Evolutionary conservation across 2,797 vertebrate species (phyloP).

Genomic region (Epinephelus coioides): DNA sequence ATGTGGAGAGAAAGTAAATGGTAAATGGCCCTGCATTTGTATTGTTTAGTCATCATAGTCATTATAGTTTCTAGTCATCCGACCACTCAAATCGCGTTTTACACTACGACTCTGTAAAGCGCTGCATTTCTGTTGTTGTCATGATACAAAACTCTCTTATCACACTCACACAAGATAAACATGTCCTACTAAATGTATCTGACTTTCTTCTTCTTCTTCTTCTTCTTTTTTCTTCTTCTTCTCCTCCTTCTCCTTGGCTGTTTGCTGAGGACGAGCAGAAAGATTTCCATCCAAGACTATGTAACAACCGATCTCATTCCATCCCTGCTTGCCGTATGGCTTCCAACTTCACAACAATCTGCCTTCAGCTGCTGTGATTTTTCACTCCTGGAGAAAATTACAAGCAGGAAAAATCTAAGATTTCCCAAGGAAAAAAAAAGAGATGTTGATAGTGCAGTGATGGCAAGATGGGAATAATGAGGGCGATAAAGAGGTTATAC

Average conservation of each 20-base stretch:
- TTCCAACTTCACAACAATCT: constrained; percentile 10
- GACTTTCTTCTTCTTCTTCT: constrained; percentile 23
- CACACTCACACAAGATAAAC: constrained; percentile 52
- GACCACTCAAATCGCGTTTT: too few relatives aligned
- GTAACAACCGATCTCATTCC: constrained; percentile 36
- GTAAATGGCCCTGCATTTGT: too few relatives aligned
- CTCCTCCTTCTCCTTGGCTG: constrained; percentile 1
- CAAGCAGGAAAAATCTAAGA: constrained; percentile 19
- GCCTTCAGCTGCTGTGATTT: constrained; percentile 31
- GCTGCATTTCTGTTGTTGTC: constrained; percentile 33
- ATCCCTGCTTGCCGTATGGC: neutral
- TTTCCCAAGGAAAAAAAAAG: constrained; percentile 23
- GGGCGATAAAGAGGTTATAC: constrained; percentile 74
- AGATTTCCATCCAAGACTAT: constrained; percentile 42
- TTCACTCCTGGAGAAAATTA: constrained; percentile 38
- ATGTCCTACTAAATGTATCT: constrained; percentile 31
- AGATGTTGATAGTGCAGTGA: constrained; percentile 52
- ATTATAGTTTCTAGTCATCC: too few relatives aligned
- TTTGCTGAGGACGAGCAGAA: constrained; percentile 23
- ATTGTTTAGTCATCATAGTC: too few relatives aligned
- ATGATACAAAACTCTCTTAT: constrained; percentile 55
- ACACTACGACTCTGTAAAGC: constrained; percentile 3
- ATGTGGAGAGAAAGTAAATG: too few relatives aligned
- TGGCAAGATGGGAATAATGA: constrained; percentile 75
- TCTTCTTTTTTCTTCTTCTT: constrained; percentile 1